Percentiles rank a stretch among this genome's conserved stretches.
phyloP scores from a whole-genome alignment of 2,797 vertebrate species.

The Amazona ochrocephala region DNA sequence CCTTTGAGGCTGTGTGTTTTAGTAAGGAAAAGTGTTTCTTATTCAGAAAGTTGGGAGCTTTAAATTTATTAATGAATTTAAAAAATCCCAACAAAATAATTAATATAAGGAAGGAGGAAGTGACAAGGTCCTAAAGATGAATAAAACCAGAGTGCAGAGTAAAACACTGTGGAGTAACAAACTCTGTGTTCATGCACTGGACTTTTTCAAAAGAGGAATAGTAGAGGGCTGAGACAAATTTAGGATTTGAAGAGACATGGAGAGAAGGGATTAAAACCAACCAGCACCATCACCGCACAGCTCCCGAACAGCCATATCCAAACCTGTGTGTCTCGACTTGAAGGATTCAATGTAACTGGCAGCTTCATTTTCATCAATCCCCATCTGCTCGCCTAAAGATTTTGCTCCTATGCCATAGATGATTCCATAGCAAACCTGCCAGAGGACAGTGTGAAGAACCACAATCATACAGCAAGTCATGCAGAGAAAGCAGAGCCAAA shows the following conservation, averaged over 20 bases:
- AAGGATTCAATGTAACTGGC: slow-evolving; percentile 94
- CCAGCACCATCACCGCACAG: not conserved
- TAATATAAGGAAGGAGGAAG: not conserved
- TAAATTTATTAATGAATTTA: not conserved
- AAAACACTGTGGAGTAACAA: not conserved
- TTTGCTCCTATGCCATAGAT: slow-evolving; percentile 98
- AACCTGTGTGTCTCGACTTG: slow-evolving; percentile 95
- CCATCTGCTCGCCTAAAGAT: slow-evolving; percentile 96
- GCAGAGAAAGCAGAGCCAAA: slow-evolving; percentile 32
- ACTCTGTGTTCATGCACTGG: not conserved
- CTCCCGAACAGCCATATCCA: not conserved
- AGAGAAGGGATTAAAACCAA: slow-evolving; percentile 11
- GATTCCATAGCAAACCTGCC: slow-evolving; percentile 97
- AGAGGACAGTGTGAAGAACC: slow-evolving; percentile 22
- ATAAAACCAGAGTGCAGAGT: not conserved
- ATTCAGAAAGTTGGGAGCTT: not conserved
- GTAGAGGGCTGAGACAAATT: not conserved
- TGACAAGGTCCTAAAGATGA: not conserved
- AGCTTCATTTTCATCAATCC: slow-evolving; percentile 90
- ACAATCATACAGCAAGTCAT: not conserved
- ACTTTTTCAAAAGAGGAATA: not conserved
- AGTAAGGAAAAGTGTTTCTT: not conserved
- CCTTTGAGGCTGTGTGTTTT: not conserved
- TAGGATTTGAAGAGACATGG: not conserved
- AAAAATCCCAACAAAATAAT: not conserved